phyloP scores from a whole-genome alignment of 2,113 vertebrate species.

The Sterna hirundo region DNA sequence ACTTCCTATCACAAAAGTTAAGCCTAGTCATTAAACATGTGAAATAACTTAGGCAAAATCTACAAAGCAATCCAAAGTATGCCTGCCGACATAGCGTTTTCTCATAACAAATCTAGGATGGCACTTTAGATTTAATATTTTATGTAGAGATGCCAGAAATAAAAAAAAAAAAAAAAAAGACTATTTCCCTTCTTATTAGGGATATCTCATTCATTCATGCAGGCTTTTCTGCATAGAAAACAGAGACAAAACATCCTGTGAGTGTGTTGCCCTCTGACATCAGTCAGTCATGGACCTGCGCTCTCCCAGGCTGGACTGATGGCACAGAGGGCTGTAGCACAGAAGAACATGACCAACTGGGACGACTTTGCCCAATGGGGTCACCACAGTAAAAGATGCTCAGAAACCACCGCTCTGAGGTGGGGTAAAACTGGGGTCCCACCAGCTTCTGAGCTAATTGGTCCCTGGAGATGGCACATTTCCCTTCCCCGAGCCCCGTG shows the following conservation, averaged over 20 bases:
- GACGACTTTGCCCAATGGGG: neutral
- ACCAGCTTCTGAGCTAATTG: neutral
- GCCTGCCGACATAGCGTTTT: neutral
- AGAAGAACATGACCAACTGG: fast-evolving
- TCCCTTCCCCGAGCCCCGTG: neutral
- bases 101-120: neutral
- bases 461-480: fast-evolving
- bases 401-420: neutral
- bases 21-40: neutral
- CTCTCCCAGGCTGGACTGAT: neutral
- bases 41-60: neutral
- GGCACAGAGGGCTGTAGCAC: fast-evolving
- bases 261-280: neutral
- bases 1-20: neutral
- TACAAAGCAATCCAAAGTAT: neutral
- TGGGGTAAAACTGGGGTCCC: neutral
- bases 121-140: neutral
- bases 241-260: neutral
- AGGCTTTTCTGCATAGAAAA: neutral
- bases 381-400: too few relatives aligned
- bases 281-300: fast-evolving
- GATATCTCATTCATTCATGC: neutral
- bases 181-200: neutral
- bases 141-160: neutral
- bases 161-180: neutral